phyloP scores from a whole-genome alignment of 23 tunicate species.

The Halocynthia aurantium region DNA sequence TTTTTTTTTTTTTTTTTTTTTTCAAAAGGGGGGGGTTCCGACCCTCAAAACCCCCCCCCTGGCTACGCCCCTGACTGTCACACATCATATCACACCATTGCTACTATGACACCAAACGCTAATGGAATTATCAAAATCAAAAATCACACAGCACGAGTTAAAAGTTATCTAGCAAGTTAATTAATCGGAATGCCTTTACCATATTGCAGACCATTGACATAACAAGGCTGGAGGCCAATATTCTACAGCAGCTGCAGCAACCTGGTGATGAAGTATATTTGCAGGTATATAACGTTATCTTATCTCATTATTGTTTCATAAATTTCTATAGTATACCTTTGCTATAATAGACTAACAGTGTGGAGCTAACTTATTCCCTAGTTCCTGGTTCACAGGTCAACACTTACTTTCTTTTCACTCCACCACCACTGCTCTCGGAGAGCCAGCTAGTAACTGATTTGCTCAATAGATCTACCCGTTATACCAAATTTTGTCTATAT shows the following conservation, averaged over 20 bases:
- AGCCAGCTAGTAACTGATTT: no score
- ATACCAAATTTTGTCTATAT: no score
- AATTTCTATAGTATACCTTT: not conserved
- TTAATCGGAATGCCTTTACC: no score
- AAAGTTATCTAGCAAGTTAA: not conserved
- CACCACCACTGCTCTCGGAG: no score
- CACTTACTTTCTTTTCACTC: no score
- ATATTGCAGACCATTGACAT: not conserved
- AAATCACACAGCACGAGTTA: not conserved
- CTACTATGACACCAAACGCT: no score
- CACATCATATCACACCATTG: no score
- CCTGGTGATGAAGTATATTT: conserved; percentile 73
- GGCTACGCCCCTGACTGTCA: no score
- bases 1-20: no score
- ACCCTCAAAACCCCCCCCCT: no score
- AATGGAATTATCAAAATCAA: not conserved
- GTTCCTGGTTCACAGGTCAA: not conserved
- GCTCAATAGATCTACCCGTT: no score
- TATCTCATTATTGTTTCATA: not conserved
- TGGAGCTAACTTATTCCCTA: not conserved
- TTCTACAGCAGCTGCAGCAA: conserved; percentile 73
- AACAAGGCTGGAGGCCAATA: conserved; percentile 3
- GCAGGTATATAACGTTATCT: conserved; percentile 21
- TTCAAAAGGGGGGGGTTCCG: no score
- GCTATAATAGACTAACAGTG: not conserved